These are phyloP conservation scores for Xylocopa sonorina DNA, from an alignment of 1,140 invertebrate genomes.

Conservation along the genomic window DNA sequence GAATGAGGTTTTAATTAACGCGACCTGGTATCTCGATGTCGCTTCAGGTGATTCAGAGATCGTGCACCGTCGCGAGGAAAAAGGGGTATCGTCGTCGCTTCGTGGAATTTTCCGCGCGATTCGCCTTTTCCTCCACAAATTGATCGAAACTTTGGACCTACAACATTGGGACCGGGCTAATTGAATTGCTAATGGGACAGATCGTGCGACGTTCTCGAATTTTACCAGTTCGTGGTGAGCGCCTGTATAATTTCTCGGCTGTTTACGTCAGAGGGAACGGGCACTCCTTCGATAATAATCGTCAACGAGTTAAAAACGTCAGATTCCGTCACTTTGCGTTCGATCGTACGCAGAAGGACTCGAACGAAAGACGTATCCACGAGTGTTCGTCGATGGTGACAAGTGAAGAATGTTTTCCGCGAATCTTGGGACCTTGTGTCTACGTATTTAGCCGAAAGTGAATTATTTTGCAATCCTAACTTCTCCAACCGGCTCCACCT, in stretches of 20 bases:
- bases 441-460: background rate
- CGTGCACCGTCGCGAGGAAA: background rate
- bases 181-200: slow-evolving; percentile 36
- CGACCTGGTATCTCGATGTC: slow-evolving; percentile 15
- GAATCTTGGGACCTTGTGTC: too few species aligned
- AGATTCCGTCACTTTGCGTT: too few species aligned
- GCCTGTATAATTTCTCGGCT: slow-evolving; percentile 20
- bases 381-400: too few species aligned
- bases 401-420: too few species aligned
- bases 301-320: too few species aligned
- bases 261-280: background rate
- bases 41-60: slow-evolving; percentile 9
- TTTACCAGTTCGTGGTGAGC: slow-evolving; percentile 11
- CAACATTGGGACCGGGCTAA: background rate
- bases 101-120: slow-evolving; percentile 4
- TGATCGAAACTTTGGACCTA: background rate
- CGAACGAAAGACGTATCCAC: too few species aligned
- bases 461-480: background rate
- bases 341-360: too few species aligned
- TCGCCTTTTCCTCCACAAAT: slow-evolving; percentile 12
- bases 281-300: slow-evolving; percentile 12
- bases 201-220: slow-evolving; percentile 21
- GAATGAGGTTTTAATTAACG: slow-evolving; percentile 39
- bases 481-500: background rate
- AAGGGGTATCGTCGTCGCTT: background rate